Conservation (phyloP, 2,797 vertebrate genomes). For the Petrocephalus schoutedeni region DNA sequence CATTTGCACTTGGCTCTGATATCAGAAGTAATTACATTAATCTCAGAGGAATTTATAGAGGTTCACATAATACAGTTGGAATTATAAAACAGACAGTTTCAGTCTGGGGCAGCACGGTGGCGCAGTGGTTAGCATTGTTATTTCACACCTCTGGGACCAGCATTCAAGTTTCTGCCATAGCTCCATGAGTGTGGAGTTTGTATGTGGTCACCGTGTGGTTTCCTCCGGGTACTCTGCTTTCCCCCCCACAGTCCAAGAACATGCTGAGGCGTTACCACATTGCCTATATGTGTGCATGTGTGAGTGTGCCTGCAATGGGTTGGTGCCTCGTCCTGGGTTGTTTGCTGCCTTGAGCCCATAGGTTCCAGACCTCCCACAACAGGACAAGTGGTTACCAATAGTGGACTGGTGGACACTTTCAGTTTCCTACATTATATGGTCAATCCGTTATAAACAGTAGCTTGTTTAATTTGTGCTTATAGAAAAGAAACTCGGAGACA, state of each 20-base stretch:
- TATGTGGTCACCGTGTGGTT: background rate
- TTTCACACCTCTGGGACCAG: background rate
- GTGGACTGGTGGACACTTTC: background rate
- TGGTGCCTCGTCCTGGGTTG: background rate
- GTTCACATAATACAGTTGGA: background rate
- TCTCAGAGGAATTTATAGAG: background rate
- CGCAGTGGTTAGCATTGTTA: background rate
- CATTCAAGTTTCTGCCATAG: background rate
- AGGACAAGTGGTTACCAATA: background rate
- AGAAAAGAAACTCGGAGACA: background rate
- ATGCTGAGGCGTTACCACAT: background rate
- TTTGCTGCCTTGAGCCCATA: background rate
- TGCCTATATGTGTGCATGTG: background rate
- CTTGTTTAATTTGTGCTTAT: background rate
- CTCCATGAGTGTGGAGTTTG: background rate
- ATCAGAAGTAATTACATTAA: slow-evolving; percentile 17
- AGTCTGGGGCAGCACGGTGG: background rate
- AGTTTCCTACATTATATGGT: background rate
- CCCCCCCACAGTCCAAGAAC: background rate
- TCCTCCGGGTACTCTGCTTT: background rate
- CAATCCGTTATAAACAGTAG: background rate
- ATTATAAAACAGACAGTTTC: background rate
- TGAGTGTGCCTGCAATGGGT: background rate
- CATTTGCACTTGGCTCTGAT: background rate
- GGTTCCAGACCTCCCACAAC: background rate